Evolutionary conservation across 2,888 invertebrate genomes (phyloP), one percentile per base, ranked within the genome.

Genomic region (Crepidodera aurea): DNA sequence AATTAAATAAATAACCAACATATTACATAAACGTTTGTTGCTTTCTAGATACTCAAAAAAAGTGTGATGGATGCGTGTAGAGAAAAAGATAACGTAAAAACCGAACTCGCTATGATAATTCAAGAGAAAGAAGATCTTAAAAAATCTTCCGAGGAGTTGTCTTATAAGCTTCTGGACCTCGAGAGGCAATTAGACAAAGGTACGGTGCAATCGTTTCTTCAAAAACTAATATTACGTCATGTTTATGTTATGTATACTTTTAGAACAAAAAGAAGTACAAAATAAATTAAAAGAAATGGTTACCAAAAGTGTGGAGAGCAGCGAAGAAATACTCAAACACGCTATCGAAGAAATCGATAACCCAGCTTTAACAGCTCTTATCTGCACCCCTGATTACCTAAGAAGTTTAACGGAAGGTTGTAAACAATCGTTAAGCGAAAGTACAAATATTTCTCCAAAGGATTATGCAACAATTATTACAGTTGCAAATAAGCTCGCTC

Each of bases 61-160:
- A 87, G 86, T 78, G 82, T 90, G 66, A 86, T 85, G 68, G 87
- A 87, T 76, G 83, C 87, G 40, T 84, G 86, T 59, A 84, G 83
- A 62, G 87, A 89, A 77, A 86, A 88, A 81, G 82, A 88, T 75
- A 84, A 82, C 58, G 82, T 88, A 15, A 88, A 88, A 83, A 84
- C 83, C 73, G 86, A 88, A 75, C 79, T 88, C 57, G 87, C 90
- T 81, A 88, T 88, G 73, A 79, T 89, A 66, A 81, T 87, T 64
- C 84, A 87, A 74, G 88, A 90, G 76, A 90, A 90, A 78, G 85
- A 87, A 66, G 85, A 87, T 62, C 79, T 90, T 16, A 71, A 71
- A 48, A 65, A 67, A 46, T 71, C 72, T 66, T 69, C 75, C 3
- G 73, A 73, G 37, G 73, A 77, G 57, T 62, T 77, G 37, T 70